Evolutionary conservation across 2,113 vertebrate species (phyloP), one percentile per base, ranked within the genome.

Genomic region (Chionodraco myersi): DNA sequence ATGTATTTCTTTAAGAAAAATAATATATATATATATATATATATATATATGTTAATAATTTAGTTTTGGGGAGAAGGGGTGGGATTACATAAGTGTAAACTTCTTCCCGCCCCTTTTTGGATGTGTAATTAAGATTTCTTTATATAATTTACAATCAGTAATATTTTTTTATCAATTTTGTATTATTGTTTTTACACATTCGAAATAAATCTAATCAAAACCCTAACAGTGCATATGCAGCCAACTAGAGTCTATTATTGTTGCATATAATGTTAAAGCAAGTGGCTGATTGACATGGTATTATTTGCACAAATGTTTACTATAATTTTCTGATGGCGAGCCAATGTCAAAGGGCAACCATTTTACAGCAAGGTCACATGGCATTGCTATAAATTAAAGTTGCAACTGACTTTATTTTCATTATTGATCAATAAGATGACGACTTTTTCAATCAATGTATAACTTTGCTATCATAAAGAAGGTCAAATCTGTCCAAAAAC

Each of bases 11-110:
- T 30, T 30, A 30, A 30, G 30, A 30, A 30, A 30, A 30, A 30
- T 0, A 30, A 4, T 3, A 30, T 3, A 30, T 0, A 30, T 30
- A n/a, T n/a, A n/a, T n/a, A n/a, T n/a, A n/a, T n/a, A n/a, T n/a
- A n/a, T n/a, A 30, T 30, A 30, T 30, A 30, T 30, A 30, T 30
- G 30, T 30, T 30, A 30, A 30, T 30, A 30, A 30, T 30, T 30
- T 30, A 4, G 30, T 30, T 30, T 30, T 30, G 0, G 30, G 30
- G 30, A 30, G 30, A 30, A 30, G 30, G 30, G 30, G 30, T 30
- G 30, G 30, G 30, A 30, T 30, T 30, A 30, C 4, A 30, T 30
- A 4, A 30, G 30, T 30, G 3, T 30, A 4, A 30, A 30, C 30
- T 30, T 30, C 30, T 30, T 30, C 30, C 3, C 30, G 0, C 30